Conservation (phyloP, 1,140 invertebrate genomes). For the Chironomus tepperi region DNA sequence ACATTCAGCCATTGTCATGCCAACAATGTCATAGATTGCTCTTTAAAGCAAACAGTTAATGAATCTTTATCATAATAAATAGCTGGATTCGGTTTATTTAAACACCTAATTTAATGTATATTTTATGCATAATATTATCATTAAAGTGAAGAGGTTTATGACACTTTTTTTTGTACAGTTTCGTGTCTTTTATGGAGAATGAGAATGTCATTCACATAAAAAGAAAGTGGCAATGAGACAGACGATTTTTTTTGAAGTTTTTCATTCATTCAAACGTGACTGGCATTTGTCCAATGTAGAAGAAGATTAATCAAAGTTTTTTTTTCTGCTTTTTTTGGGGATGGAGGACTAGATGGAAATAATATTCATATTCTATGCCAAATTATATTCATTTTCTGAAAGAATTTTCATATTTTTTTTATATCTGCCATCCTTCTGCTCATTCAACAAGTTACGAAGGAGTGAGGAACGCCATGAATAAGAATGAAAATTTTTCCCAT, state of each 20-base stretch:
- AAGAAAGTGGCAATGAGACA: too few species aligned
- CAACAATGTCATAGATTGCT: too few species aligned
- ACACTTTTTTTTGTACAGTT: not conserved
- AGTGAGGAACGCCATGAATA: not conserved
- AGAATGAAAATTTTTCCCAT: too few species aligned
- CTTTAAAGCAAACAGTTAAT: too few species aligned
- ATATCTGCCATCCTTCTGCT: not conserved
- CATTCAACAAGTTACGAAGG: slow-evolving; percentile 1
- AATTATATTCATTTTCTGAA: too few species aligned
- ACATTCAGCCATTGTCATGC: too few species aligned
- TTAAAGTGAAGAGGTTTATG: not conserved
- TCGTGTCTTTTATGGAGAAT: not conserved
- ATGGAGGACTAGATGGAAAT: too few species aligned
- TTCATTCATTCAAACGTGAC: not conserved
- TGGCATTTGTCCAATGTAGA: slow-evolving; percentile 10
- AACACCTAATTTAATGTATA: not conserved
- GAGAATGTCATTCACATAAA: too few species aligned
- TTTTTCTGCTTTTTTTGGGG: not conserved
- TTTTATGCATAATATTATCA: slow-evolving; percentile 1
- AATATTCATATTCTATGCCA: too few species aligned
- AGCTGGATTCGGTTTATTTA: not conserved
- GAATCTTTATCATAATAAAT: not conserved
- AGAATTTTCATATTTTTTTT: not conserved
- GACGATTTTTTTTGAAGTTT: not conserved
- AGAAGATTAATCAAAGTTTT: slow-evolving; percentile 19